Evolutionary conservation across 2,888 invertebrate genomes (phyloP).

Genomic region (Epistrophe eligans): DNA sequence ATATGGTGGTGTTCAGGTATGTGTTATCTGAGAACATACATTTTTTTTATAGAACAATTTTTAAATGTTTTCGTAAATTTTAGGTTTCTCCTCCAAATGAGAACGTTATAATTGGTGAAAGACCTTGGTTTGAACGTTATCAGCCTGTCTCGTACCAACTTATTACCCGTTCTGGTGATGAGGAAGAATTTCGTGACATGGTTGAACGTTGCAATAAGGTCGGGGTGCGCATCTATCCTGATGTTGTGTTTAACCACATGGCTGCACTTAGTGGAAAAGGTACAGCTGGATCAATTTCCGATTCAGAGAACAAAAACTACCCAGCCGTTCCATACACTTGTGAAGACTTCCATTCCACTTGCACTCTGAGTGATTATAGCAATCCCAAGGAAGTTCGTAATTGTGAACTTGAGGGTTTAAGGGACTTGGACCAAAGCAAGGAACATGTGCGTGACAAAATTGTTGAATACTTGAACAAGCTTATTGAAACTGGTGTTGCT

Average conservation of each 20-base stretch:
- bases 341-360: not conserved
- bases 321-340: conserved; percentile 87
- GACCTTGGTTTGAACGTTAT: conserved; percentile 94
- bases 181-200: conserved; percentile 89
- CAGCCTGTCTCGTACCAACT: conserved; percentile 92
- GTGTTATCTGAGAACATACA: not conserved
- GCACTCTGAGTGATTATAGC: not conserved
- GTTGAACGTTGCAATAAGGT: conserved; percentile 89
- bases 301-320: conserved; percentile 83
- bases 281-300: conserved; percentile 86
- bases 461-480: not conserved
- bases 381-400: not conserved
- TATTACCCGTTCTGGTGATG: conserved; percentile 89
- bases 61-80: not conserved
- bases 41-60: not conserved
- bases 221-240: conserved; percentile 92
- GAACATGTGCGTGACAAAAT: not conserved
- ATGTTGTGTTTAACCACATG: conserved; percentile 94
- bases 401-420: not conserved
- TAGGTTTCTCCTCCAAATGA: conserved; percentile 90
- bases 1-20: conserved; percentile 16
- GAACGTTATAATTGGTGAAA: conserved; percentile 85
- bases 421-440: not conserved
- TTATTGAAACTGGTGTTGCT: not conserved
- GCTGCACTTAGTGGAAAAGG: conserved; percentile 86